Conservation (phyloP, 1,140 invertebrate species). For the Arion vulgaris region DNA sequence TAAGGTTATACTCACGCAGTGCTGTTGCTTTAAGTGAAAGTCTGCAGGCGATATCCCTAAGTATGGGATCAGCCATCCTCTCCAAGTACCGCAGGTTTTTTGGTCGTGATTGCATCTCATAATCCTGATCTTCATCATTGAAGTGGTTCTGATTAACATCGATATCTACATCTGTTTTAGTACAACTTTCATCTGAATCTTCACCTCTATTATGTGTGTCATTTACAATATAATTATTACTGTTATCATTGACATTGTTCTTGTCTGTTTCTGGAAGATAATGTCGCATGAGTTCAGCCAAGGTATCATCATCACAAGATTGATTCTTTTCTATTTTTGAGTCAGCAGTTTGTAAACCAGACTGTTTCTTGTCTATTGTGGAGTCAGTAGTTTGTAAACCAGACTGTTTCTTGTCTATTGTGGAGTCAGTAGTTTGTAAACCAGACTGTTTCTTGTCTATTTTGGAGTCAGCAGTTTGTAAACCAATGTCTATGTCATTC, state of each 20-base stretch:
- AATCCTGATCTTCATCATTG: background rate
- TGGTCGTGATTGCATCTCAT: background rate
- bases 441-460: background rate
- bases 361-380: background rate
- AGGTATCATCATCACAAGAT: too few relatives aligned
- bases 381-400: background rate
- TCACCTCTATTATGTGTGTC: too few relatives aligned
- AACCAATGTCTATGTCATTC: background rate
- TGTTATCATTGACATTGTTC: background rate
- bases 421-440: background rate
- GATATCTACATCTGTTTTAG: background rate
- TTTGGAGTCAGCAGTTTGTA: background rate
- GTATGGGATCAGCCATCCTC: slow-evolving; percentile 21
- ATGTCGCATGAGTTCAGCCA: too few relatives aligned
- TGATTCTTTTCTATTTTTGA: background rate
- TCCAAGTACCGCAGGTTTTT: slow-evolving; percentile 24
- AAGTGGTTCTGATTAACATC: slow-evolving; percentile 35
- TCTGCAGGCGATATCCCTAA: slow-evolving; percentile 25
- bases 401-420: background rate
- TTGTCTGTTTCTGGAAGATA: background rate
- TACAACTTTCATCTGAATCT: background rate
- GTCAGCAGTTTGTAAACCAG: background rate
- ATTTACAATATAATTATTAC: background rate
- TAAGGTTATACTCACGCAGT: slow-evolving; percentile 25
- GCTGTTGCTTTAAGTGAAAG: slow-evolving; percentile 31